Evolutionary conservation across 2,888 invertebrate species (phyloP).

Genomic region (Timandra comae): DNA sequence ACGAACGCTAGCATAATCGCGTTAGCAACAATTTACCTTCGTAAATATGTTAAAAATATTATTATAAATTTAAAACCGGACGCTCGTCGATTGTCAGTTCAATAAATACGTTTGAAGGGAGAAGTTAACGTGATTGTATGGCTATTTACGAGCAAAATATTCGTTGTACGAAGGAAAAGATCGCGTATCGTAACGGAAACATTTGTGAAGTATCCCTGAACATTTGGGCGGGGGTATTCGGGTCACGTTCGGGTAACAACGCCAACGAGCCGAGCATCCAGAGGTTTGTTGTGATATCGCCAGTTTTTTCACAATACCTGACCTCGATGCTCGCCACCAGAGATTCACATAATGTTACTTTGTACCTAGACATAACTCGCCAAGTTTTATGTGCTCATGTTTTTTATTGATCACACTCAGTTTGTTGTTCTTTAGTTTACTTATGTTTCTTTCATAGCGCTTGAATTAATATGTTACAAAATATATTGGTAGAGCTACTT

Average conservation of each 20-base stretch:
- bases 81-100: constrained; percentile 21
- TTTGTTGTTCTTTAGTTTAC: background rate
- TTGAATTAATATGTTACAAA: too few species aligned
- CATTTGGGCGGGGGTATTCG: constrained; percentile 54
- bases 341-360: constrained; percentile 57
- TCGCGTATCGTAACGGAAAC: constrained; percentile 67
- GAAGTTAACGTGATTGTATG: constrained; percentile 54
- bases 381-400: constrained; percentile 47
- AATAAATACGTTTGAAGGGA: constrained; percentile 44
- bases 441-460: too few species aligned
- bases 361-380: constrained; percentile 37
- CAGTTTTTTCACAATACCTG: constrained; percentile 68
- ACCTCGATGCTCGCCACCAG: constrained; percentile 47
- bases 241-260: constrained; percentile 67
- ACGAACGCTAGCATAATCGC: too few species aligned
- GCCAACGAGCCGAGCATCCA: constrained; percentile 60
- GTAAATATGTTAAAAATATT: too few species aligned
- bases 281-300: constrained; percentile 72
- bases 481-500: too few species aligned
- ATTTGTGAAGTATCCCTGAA: constrained; percentile 66
- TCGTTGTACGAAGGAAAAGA: constrained; percentile 60
- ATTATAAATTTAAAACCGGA: too few species aligned
- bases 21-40: too few species aligned
- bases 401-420: constrained; percentile 34
- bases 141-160: constrained; percentile 63